Evolutionary conservation across 1,140 invertebrate genomes (phyloP).

Genomic region (Zaprionus gabonicus): DNA sequence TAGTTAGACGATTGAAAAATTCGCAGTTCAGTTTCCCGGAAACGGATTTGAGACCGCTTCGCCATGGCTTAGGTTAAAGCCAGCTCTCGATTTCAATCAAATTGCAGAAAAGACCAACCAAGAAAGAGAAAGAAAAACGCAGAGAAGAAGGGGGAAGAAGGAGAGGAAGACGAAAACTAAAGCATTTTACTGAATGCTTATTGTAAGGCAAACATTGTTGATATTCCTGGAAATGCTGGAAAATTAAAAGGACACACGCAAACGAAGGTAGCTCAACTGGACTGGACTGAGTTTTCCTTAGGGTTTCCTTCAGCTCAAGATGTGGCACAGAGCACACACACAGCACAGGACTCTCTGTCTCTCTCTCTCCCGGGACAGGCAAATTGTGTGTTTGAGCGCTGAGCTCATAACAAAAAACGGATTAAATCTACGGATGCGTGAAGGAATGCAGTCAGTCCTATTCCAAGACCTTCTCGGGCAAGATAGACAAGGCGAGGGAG

Average conservation of each 20-base stretch:
- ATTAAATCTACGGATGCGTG: conserved; percentile 55
- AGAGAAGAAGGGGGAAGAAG: not conserved
- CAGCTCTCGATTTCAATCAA: conserved; percentile 26
- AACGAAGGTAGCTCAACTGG: not conserved
- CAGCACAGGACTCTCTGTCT: not conserved
- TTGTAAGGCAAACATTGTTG: conserved; percentile 57
- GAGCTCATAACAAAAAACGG: conserved; percentile 55
- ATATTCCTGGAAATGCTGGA: conserved; percentile 46
- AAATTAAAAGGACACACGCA: conserved; percentile 36
- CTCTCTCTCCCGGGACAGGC: not conserved
- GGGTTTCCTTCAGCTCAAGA: conserved; percentile 23
- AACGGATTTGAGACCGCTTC: conserved; percentile 18
- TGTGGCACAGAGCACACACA: conserved; percentile 2
- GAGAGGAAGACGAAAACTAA: not conserved
- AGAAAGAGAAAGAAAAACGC: not conserved
- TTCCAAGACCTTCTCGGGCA: not conserved
- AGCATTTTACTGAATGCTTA: conserved; percentile 55
- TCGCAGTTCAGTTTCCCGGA: conserved; percentile 11
- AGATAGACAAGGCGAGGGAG: too few species aligned
- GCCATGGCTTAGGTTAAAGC: not conserved
- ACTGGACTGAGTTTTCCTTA: conserved; percentile 18
- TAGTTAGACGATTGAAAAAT: conserved; percentile 5
- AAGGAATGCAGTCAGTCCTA: conserved; percentile 44
- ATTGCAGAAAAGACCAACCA: not conserved
- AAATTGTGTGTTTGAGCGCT: conserved; percentile 19